Evolutionary conservation across 2,888 invertebrate species (phyloP).

Genomic region (Clistopyga incitator): DNA sequence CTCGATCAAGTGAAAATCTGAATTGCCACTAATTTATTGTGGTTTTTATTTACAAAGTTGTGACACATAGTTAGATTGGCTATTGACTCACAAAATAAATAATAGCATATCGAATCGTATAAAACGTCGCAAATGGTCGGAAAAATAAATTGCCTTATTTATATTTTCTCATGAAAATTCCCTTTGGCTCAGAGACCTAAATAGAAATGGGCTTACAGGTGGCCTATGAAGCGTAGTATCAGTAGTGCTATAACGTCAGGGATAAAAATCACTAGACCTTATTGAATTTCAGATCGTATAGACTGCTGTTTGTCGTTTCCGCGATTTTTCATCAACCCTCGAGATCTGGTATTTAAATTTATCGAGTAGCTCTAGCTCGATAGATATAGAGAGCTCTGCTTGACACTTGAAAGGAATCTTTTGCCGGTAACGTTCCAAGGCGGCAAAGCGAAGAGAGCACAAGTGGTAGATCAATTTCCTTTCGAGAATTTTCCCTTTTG

Average conservation of each 20-base stretch:
- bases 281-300: conserved; percentile 68
- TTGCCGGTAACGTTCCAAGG: conserved; percentile 50
- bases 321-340: conserved; percentile 68
- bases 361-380: conserved; percentile 48
- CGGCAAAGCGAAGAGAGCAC: conserved; percentile 55
- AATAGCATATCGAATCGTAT: not conserved
- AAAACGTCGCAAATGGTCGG: conserved; percentile 2
- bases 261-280: conserved; percentile 53
- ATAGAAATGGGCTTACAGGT: conserved; percentile 18
- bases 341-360: conserved; percentile 69
- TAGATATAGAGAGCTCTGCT: conserved; percentile 34
- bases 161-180: conserved; percentile 49
- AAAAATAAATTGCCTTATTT: conserved; percentile 29
- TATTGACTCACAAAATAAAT: not conserved
- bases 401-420: conserved; percentile 64
- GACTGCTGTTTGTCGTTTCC: conserved; percentile 65
- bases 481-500: conserved; percentile 37
- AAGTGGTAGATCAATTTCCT: conserved; percentile 55
- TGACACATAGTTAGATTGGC: not conserved
- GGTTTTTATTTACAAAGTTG: not conserved
- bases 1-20: too few relatives aligned
- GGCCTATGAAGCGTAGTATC: conserved; percentile 1
- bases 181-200: conserved; percentile 29
- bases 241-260: conserved; percentile 46
- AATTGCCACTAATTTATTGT: too few relatives aligned